Base-by-base conservation (phyloP, 2,888 invertebrate species). In the Temnothorax rugatulus region DNA sequence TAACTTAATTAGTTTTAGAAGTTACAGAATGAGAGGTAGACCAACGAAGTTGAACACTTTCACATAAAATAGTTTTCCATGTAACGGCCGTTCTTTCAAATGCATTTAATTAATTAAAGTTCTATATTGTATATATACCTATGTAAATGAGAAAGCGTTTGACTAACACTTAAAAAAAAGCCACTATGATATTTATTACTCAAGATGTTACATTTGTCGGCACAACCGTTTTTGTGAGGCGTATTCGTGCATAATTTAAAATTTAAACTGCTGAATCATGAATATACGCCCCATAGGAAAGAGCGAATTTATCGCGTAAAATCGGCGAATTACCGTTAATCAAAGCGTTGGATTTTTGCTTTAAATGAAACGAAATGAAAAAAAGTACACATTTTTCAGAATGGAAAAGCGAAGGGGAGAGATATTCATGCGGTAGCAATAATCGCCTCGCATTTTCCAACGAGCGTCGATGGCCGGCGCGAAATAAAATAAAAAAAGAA, bases 351-450 rank as follows among this genome's bases (percentile, higher is more conserved):
- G 77, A 66, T 66, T 81, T 81, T 73, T 73, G 47, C 59, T 59
- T 25, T 73, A 73, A 73, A 81, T 81, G 47, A 81, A 77, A 73
- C 73, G 47, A 50, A 59, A 81, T 38, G 73, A 29, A 73, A 81
- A 44, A 44, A 79, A 38, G 21, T 38, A 61, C 25, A 44, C 41
- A 57, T 47, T 38, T 77, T 77, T 69, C 79, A 38, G 73, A 81
- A 73, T 81, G 73, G n/a, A 29, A 44, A 47, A 68, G 66, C 44
- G 47, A 29, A 47, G 29, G 29, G 29, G 29, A 68, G 66, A 64
- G 59, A 47, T 59, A 81, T 81, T 81, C 79, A 73, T 81, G 71
- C 59, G 79, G 59, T 61, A 47, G 79, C 79, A 81, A 81, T 81
- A 81, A 81, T 81, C 79, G 79, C 59, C 59, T 50, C 38, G 79